Percentiles rank a stretch among this genome's conserved stretches.
These are phyloP conservation scores for Leptopterna dolabrata DNA, from an alignment of 2,888 invertebrate species.

Conservation along the genomic window DNA sequence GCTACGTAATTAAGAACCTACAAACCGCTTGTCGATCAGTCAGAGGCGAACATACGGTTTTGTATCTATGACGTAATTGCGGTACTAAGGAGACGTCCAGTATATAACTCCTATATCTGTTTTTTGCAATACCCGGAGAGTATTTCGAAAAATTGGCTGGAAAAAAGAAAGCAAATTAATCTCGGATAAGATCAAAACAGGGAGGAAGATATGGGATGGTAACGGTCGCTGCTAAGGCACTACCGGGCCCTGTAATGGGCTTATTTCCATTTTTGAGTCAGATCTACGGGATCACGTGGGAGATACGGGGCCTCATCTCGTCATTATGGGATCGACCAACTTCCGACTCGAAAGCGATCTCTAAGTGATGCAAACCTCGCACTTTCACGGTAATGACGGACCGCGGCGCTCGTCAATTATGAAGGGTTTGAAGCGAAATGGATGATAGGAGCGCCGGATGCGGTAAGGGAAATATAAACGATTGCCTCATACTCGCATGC, in stretches of 20 bases:
- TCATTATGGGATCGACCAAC: background rate
- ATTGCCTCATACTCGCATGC: background rate
- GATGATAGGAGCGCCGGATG: background rate
- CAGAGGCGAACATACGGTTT: background rate
- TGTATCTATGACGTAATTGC: background rate
- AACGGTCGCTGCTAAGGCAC: background rate
- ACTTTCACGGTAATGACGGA: slow-evolving; percentile 26
- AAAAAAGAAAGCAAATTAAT: background rate
- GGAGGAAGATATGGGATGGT: background rate
- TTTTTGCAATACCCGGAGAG: background rate
- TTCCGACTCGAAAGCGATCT: slow-evolving; percentile 23
- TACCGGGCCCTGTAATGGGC: slow-evolving; percentile 14
- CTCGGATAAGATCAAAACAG: background rate
- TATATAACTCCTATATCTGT: background rate
- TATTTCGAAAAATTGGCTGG: background rate
- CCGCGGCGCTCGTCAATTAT: background rate
- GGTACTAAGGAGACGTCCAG: background rate
- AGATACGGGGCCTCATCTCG: background rate
- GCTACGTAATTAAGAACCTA: background rate
- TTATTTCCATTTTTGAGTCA: slow-evolving; percentile 12
- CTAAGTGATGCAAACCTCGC: slow-evolving; percentile 17
- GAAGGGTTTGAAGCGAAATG: background rate
- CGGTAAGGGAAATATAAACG: background rate
- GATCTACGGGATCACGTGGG: slow-evolving; percentile 10
- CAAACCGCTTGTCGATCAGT: background rate